A percentile compares a stretch with the other conserved stretches of the same genome.
Conservation (phyloP, 2,113 vertebrate species). For the Zapornia atra region DNA sequence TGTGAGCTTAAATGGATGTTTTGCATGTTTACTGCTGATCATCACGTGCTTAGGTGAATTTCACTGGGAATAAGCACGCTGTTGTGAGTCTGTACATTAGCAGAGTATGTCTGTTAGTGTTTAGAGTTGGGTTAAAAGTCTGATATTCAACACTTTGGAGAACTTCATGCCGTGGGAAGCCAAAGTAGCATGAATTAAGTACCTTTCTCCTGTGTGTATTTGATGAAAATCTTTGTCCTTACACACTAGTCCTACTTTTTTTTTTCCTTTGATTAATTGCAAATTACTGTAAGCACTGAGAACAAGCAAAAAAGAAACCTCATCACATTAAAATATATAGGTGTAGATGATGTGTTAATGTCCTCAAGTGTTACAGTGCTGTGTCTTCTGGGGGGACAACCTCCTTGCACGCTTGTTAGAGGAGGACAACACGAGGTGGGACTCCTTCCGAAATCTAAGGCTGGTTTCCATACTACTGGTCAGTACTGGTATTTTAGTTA, state of each 20-base stretch:
- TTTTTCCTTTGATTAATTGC: neutral
- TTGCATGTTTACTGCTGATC: neutral
- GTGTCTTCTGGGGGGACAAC: accelerated
- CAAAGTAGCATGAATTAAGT: neutral
- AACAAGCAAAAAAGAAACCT: neutral
- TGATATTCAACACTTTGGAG: neutral
- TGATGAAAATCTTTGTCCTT: neutral
- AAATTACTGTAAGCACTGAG: neutral
- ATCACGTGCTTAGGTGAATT: neutral
- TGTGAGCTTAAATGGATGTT: neutral
- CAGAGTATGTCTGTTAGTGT: neutral
- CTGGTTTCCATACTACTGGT: accelerated
- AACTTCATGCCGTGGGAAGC: neutral
- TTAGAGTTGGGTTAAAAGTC: neutral
- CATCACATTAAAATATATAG: neutral
- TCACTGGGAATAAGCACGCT: neutral
- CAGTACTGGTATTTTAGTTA: neutral
- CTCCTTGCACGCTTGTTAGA: neutral
- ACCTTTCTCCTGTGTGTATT: neutral
- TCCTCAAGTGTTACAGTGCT: neutral
- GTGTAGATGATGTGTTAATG: neutral
- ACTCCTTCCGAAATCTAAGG: neutral
- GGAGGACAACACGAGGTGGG: no score
- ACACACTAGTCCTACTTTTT: neutral
- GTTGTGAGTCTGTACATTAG: neutral